Conservation (phyloP, 2,113 vertebrate species). For the Nestor notabilis region DNA sequence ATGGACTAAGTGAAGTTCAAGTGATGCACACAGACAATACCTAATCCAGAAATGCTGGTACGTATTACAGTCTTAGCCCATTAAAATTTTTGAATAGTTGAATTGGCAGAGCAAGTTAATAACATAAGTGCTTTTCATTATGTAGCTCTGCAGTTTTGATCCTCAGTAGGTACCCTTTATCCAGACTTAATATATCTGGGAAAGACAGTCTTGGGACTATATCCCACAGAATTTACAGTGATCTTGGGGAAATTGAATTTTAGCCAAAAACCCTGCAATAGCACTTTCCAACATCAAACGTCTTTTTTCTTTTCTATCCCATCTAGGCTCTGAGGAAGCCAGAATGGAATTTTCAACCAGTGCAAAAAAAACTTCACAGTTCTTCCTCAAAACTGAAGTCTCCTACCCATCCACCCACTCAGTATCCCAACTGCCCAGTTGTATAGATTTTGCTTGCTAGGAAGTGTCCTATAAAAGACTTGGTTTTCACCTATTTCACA, state of each 20-base stretch:
- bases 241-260: neutral
- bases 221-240: neutral
- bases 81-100: neutral
- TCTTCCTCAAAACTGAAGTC: neutral
- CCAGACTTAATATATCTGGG: neutral
- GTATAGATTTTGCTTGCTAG: neutral
- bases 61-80: neutral
- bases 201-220: neutral
- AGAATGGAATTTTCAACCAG: neutral
- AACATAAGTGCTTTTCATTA: neutral
- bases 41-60: neutral
- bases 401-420: neutral
- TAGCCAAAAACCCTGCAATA: neutral
- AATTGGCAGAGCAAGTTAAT: neutral
- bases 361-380: neutral
- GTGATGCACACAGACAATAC: neutral
- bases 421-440: neutral
- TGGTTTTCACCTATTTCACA: neutral
- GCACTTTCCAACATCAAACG: neutral
- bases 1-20: neutral
- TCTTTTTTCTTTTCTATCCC: neutral
- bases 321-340: neutral
- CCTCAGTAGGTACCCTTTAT: neutral
- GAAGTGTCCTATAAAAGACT: neutral
- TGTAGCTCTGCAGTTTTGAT: neutral